A percentile compares a stretch with the other conserved stretches of the same genome.
These are phyloP conservation scores for Panagrolaimus sp. DNA, from an alignment of 1,140 invertebrate genomes.

Conservation along the genomic window DNA sequence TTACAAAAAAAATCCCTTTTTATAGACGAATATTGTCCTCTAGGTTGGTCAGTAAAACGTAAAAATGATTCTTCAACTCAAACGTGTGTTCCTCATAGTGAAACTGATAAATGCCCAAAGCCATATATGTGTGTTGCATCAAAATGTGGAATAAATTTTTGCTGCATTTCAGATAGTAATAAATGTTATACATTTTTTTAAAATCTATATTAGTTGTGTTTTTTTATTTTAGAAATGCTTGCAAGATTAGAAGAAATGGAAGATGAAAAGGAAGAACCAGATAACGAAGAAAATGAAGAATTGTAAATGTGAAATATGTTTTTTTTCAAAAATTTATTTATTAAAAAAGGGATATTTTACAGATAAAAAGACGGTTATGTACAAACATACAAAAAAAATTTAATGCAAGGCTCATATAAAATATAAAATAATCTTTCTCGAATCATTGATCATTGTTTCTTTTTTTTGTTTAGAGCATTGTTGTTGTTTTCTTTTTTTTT, in stretches of 20 bases:
- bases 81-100: slow-evolving; percentile 26
- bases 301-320: neutral
- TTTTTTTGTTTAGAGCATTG: too few species aligned
- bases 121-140: slow-evolving; percentile 34
- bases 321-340: too few species aligned
- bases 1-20: neutral
- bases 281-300: slow-evolving; percentile 7
- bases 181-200: neutral
- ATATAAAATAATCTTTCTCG: too few species aligned
- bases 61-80: slow-evolving; percentile 25
- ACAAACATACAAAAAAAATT: too few species aligned
- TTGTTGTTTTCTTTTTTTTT: too few species aligned
- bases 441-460: too few species aligned
- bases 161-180: slow-evolving; percentile 30
- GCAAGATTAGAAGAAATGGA: slow-evolving; percentile 8
- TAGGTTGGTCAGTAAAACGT: slow-evolving; percentile 31
- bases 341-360: too few species aligned
- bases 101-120: slow-evolving; percentile 25
- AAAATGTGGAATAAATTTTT: slow-evolving; percentile 37
- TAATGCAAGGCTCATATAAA: too few species aligned
- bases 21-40: slow-evolving; percentile 35
- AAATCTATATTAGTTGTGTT: slow-evolving; percentile 6
- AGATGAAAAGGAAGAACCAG: slow-evolving; percentile 1
- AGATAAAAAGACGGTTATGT: too few species aligned
- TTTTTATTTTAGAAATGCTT: slow-evolving; percentile 2